Base-by-base conservation (phyloP, 2,113 vertebrate species). In the Okapia johnstoni region DNA sequence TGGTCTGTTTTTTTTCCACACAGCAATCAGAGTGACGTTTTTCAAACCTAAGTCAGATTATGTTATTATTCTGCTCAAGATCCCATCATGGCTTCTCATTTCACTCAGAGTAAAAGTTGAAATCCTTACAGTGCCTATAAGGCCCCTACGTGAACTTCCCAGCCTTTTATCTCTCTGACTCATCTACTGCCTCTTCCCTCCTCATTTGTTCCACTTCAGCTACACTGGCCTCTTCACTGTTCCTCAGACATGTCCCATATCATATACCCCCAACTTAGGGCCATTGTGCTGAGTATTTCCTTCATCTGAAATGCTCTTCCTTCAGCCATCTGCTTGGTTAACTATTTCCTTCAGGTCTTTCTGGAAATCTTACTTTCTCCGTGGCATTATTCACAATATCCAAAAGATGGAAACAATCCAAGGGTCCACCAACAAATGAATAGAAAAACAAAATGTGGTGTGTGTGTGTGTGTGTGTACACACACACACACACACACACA, bases 141-240 rank as follows among this genome's bases (percentile, higher is more conserved):
- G 70, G 54, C 54, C 87, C 87, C n/a, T 79, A 2, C 6, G 5
- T 79, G 58, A 92, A 87, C 81, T 73, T 61, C 77, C 50, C 26
- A 89, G 30, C 60, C 14, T 33, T 89, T 92, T 95, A 7, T 91
- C 58, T 95, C 92, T 90, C 70, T 89, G 86, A 79, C 50, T 92
- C 76, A 40, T 81, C 54, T 86, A 1, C 46, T 40, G 3, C 54
- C 28, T 3, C 88, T 63, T 28, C 30, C 1, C 16, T 48, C 14
- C 12, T 80, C 15, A 6, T 55, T 73, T 96, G 17, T 70, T 85
- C 66, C 28, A 52, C n/a, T 77, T 89, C 26, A 63, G 46, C 63
- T 79, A 54, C 43, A 9, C 79, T 61, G 85, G 79, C 50, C 33
- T 76, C 84, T 63, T 85, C 58, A 55, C 50, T 84, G 0, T 86